Percentiles rank a stretch among this genome's conserved stretches.
phyloP scores from a whole-genome alignment of 2,113 vertebrate genomes.

The Alethe diademata region DNA sequence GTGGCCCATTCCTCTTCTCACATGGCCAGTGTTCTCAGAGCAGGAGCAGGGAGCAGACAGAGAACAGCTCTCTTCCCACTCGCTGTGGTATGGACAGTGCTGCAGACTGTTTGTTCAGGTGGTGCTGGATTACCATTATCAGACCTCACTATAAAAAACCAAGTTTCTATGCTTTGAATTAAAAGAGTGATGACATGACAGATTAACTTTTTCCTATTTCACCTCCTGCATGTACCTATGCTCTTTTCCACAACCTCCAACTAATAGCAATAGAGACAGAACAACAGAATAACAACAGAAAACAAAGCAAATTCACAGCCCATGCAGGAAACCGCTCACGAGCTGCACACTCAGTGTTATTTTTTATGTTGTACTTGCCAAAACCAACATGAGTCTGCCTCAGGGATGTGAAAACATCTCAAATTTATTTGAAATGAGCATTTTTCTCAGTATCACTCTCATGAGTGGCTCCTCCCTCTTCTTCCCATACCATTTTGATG shows the following conservation, averaged over 20 bases:
- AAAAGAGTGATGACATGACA: conserved; percentile 57
- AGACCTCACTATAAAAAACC: conserved; percentile 45
- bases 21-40: background rate
- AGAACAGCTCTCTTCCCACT: background rate
- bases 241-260: conserved; percentile 34
- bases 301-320: conserved; percentile 47
- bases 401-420: conserved; percentile 46
- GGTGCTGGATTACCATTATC: conserved; percentile 55
- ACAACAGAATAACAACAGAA: conserved; percentile 43
- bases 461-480: background rate
- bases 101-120: conserved; percentile 58
- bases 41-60: background rate
- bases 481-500: background rate
- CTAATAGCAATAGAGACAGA: conserved; percentile 56
- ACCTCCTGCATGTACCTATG: background rate
- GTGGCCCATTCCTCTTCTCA: background rate
- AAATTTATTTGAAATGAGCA: conserved; percentile 55
- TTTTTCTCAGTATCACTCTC: conserved; percentile 8
- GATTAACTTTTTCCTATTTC: conserved; percentile 69
- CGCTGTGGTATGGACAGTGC: background rate
- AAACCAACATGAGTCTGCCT: conserved; percentile 60
- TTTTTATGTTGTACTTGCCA: conserved; percentile 54
- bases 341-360: conserved; percentile 52
- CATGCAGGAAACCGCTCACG: conserved; percentile 62
- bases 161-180: conserved; percentile 53